phyloP scores from a whole-genome alignment of 2,888 invertebrate species.

The Pristionchus japonicus region DNA sequence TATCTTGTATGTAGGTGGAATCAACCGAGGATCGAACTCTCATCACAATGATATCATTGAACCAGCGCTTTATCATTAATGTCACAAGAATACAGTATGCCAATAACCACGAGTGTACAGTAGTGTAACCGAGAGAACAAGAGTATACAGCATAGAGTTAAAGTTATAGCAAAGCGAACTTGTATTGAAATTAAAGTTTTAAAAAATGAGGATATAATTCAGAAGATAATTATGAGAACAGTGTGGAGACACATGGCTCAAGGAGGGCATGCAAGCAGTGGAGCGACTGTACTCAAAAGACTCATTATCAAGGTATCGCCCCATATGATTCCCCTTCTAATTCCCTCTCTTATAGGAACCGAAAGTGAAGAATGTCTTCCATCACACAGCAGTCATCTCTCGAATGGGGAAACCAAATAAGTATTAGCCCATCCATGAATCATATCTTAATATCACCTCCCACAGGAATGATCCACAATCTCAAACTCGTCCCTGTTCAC shows the following conservation, averaged over 20 bases:
- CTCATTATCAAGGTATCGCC: conserved; percentile 49
- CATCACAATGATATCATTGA: neutral
- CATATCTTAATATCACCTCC: too few relatives aligned
- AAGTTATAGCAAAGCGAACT: neutral
- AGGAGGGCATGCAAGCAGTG: conserved; percentile 57
- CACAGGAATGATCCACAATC: too few relatives aligned
- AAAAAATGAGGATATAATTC: too few relatives aligned
- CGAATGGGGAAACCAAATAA: conserved; percentile 39
- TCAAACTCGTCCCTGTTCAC: conserved; percentile 29
- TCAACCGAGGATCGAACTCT: neutral
- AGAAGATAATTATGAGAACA: conserved; percentile 18
- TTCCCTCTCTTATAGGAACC: neutral
- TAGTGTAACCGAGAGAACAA: neutral
- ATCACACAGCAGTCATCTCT: conserved; percentile 50
- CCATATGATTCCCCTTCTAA: neutral
- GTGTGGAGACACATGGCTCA: conserved; percentile 59
- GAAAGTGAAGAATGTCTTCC: conserved; percentile 50
- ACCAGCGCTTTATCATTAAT: neutral
- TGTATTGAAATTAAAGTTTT: too few relatives aligned
- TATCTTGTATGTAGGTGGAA: neutral
- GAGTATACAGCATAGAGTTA: neutral
- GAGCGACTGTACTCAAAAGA: conserved; percentile 53
- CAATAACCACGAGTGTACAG: neutral
- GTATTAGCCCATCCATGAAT: too few relatives aligned
- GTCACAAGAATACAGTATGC: neutral